phyloP scores from a whole-genome alignment of 2,797 vertebrate genomes.

The Garrulus glandarius region DNA sequence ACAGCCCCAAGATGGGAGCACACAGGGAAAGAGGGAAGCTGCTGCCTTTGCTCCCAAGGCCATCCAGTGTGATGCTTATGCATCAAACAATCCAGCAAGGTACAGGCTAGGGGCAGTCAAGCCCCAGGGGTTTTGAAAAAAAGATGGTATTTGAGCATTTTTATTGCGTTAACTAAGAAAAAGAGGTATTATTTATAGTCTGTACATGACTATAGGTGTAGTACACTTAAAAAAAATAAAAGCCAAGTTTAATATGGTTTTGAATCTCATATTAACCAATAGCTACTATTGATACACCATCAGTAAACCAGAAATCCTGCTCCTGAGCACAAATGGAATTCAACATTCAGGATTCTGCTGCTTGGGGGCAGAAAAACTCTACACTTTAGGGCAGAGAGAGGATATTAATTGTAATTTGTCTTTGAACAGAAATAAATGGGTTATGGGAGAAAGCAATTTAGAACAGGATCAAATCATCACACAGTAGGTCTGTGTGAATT shows the following conservation, averaged over 20 bases:
- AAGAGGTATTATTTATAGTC: neutral
- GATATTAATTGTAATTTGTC: neutral
- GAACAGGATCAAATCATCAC: neutral
- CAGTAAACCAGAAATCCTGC: neutral
- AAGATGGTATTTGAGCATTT: neutral
- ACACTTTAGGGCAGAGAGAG: neutral
- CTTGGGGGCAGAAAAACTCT: neutral
- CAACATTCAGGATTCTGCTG: neutral
- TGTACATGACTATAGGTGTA: neutral
- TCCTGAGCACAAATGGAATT: neutral
- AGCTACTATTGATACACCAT: neutral
- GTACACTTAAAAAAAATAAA: neutral
- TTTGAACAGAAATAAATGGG: conserved; percentile 11
- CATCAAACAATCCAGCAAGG: neutral
- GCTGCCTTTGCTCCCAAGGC: neutral
- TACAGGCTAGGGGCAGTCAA: neutral
- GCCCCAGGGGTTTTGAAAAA: neutral
- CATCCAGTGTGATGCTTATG: accelerated
- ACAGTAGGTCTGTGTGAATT: neutral
- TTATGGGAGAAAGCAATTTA: neutral
- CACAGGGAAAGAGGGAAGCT: neutral
- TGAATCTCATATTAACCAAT: neutral
- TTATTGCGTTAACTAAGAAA: neutral
- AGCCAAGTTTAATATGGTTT: neutral
- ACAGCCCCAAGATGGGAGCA: neutral